Evolutionary conservation across 2,797 vertebrate species (phyloP).

Genomic region (Acanthopagrus latus): DNA sequence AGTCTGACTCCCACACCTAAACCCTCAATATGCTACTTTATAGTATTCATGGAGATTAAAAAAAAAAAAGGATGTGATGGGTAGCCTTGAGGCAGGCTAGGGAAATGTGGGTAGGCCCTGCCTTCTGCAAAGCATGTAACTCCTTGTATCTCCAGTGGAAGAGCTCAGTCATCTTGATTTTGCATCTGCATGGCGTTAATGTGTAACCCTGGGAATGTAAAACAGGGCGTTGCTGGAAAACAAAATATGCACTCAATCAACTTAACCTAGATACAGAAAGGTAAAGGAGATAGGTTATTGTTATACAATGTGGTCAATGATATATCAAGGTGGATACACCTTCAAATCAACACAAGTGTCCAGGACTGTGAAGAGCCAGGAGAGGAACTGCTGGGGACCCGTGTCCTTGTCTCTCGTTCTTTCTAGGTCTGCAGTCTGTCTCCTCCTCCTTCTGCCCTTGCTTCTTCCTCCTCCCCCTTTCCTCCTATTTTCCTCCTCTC

Average conservation of each 20-base stretch:
- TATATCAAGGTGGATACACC: constrained; percentile 46
- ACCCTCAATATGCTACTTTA: constrained; percentile 56
- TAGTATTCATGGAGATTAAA: constrained; percentile 51
- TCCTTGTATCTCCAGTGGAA: constrained; percentile 37
- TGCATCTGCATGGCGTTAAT: constrained; percentile 37
- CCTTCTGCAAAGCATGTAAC: constrained; percentile 47
- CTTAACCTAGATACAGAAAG: neutral
- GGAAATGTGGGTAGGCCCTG: constrained; percentile 35
- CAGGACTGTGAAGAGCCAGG: constrained; percentile 31
- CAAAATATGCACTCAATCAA: constrained; percentile 2
- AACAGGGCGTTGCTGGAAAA: constrained; percentile 11
- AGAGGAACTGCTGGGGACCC: constrained; percentile 33
- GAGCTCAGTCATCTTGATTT: constrained; percentile 55
- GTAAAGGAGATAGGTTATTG: constrained; percentile 10
- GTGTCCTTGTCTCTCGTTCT: constrained; percentile 44
- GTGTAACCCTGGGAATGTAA: constrained; percentile 35
- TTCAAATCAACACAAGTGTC: constrained; percentile 35
- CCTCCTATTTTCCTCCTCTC: constrained; percentile 26
- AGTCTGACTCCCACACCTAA: constrained; percentile 51
- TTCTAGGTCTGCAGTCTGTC: constrained; percentile 49
- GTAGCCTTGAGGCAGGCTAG: constrained; percentile 41
- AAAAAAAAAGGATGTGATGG: constrained; percentile 34
- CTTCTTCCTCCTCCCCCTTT: constrained; percentile 4
- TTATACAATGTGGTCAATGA: constrained; percentile 26
- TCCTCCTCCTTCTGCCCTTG: constrained; percentile 16